Percentiles rank a stretch among this genome's conserved stretches.
Conservation (phyloP, 2,113 vertebrate species). For the Platanista minor region DNA sequence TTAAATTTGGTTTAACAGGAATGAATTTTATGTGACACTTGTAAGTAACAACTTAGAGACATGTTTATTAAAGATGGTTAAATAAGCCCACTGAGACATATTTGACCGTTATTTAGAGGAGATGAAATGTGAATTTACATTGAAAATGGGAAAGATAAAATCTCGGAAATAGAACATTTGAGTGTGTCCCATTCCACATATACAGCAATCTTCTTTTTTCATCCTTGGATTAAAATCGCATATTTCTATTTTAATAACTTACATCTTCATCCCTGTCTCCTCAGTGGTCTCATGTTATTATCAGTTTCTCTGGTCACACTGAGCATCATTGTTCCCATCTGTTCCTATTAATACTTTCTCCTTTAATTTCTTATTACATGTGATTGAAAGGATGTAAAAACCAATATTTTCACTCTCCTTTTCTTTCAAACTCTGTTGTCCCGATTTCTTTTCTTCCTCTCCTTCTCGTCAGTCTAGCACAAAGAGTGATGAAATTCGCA, state of each 20-base stretch:
- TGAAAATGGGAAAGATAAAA: conserved; percentile 26
- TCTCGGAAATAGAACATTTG: not conserved
- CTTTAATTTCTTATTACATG: not conserved
- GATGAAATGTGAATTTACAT: not conserved
- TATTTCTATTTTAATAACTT: not conserved
- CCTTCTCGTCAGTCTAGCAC: not conserved
- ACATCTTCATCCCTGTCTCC: not conserved
- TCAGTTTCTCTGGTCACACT: not conserved
- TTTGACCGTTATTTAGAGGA: conserved; percentile 10
- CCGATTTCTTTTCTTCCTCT: not conserved
- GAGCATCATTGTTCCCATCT: not conserved
- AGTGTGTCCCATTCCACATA: not conserved
- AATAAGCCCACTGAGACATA: not conserved
- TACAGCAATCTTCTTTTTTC: not conserved
- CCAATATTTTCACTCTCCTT: not conserved
- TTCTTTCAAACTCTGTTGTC: not conserved
- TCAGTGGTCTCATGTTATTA: not conserved
- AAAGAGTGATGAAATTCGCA: not conserved
- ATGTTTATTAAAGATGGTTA: conserved; percentile 40
- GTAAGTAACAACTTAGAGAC: conserved; percentile 16
- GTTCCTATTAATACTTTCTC: not conserved
- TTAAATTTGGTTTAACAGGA: conserved; percentile 42
- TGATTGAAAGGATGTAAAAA: not conserved
- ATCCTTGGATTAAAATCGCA: not conserved
- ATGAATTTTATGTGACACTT: conserved; percentile 47